Base-by-base conservation (phyloP, 1,140 invertebrate genomes). In the Meloidogyne exigua region DNA sequence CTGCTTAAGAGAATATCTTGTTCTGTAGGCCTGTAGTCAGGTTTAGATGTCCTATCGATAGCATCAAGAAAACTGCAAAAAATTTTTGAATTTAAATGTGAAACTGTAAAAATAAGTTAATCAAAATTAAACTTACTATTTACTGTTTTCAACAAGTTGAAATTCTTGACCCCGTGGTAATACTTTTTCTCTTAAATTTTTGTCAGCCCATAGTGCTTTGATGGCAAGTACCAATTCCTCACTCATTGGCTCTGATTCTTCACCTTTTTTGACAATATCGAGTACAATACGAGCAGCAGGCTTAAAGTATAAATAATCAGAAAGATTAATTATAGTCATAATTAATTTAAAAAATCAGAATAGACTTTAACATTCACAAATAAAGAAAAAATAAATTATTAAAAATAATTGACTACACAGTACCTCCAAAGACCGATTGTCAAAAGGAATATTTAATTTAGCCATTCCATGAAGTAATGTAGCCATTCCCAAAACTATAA, bases 1-100 rank as follows among this genome's bases (percentile, higher is more conserved):
- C 95, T 92, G 88, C 95, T 94, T 88, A 95, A 92, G 82, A 98
- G 91, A 90, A 98, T 96, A 91, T 98, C 95, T 90, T 97, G 95
- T 90, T 96, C 93, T 84, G 93, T 94, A 79, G 95, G 95, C 89
- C 95, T 91, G 91, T 97, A 97, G 90, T 94, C 92, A 86, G 91
- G 91, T 86, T 91, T 91, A 87, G 94, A 92, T 87, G 97, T 94
- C 89, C 95, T 92, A 90, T 96, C 94, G 88, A 98, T 93, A 91
- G 94, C 93, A 91, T 94, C 94, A 68, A 87, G 79, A 63, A 87
- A 87, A 77, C 85, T 87, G n/a, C n/a, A 67, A 75, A 87, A 84
- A 63, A 9, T 26, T 18, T 12, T 18, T 25, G 0, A 23, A 7
- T 18, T n/a, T n/a, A 57, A 32, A 25, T 10, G 10, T 32, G 12